Evolutionary conservation across 1,140 invertebrate species (phyloP), one percentile per base, ranked within the genome.

Genomic region (Eumaeus atala): DNA sequence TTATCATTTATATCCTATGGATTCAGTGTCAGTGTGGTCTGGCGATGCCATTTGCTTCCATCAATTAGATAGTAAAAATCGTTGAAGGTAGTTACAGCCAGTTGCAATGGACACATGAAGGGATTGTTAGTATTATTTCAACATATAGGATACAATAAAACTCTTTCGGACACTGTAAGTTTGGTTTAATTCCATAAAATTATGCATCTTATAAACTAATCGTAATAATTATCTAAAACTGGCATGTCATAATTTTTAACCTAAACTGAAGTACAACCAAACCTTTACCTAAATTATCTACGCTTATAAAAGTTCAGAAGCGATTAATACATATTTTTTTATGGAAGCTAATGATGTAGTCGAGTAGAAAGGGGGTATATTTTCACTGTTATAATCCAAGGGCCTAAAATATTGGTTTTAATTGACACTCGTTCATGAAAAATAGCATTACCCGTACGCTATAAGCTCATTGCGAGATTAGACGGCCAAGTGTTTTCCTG

Each of bases 131-230:
- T 28, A 28, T 28, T 28, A 28, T 28, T 28, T 28, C 21, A 28
- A 28, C 21, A 28, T 28, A 28, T 3, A 28, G 21, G 21, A 6
- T 28, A 6, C 21, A 79, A 75, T 71, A 63, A 77, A 74, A 80
- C 64, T 58, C 64, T 16, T 8, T 12, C 34, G 6, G 16, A 34
- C 51, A 51, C 62, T 54, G 62, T 78, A 77, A 71, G 56, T 71
- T 72, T 75, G 50, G 66, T 81, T 81, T 81, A 84, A 79, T 81
- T 74, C 72, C 72, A 69, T 70, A 67, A 65, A 72, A 72, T 71
- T 72, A 76, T 67, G 67, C 67, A 71, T 56, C 73, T 81, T 79
- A 84, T 49, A 36, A 61, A 59, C 70, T 78, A 78, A 58, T 65
- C 40, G 66, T 66, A 55, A 67, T 64, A 69, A 65, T 74, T 70